phyloP scores from a whole-genome alignment of 2,113 vertebrate species.

The Petrocephalus microphthalmus region DNA sequence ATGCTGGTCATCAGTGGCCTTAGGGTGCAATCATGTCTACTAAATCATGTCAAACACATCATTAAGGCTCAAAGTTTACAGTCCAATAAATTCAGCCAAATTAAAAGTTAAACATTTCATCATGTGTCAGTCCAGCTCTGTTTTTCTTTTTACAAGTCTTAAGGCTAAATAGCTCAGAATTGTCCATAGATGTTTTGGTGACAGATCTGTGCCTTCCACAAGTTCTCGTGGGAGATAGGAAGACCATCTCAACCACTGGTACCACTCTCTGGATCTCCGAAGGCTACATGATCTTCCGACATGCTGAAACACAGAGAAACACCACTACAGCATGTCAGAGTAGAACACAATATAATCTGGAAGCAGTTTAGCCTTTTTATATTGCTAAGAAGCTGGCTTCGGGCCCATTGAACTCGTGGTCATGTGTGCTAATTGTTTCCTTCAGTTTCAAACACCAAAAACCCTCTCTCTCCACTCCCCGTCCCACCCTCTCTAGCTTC shows the following conservation, averaged over 20 bases:
- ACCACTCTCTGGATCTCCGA: background rate
- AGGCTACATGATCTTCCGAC: background rate
- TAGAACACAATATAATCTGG: conserved; percentile 64
- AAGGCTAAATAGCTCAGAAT: background rate
- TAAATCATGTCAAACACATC: background rate
- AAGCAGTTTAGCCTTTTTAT: conserved; percentile 61
- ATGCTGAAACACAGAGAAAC: conserved; percentile 16
- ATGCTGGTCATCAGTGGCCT: background rate
- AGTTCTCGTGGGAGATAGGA: background rate
- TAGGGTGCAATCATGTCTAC: background rate
- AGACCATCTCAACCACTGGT: background rate
- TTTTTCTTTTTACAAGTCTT: background rate
- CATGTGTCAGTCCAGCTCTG: background rate
- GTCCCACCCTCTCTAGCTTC: background rate
- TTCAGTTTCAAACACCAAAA: conserved; percentile 50
- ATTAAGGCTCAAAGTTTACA: background rate
- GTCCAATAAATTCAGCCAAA: background rate
- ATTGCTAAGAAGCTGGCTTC: conserved; percentile 44
- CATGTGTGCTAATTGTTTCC: conserved; percentile 60
- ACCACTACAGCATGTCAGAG: conserved; percentile 31
- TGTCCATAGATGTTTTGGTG: background rate
- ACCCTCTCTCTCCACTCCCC: conserved; percentile 32
- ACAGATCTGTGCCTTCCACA: background rate
- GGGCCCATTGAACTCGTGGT: conserved; percentile 40
- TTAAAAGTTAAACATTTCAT: conserved; percentile 2